Evolutionary conservation across 35 echinoderm and acorn worm species (phyloP).

Genomic region (Heliocidaris tuberculata): DNA sequence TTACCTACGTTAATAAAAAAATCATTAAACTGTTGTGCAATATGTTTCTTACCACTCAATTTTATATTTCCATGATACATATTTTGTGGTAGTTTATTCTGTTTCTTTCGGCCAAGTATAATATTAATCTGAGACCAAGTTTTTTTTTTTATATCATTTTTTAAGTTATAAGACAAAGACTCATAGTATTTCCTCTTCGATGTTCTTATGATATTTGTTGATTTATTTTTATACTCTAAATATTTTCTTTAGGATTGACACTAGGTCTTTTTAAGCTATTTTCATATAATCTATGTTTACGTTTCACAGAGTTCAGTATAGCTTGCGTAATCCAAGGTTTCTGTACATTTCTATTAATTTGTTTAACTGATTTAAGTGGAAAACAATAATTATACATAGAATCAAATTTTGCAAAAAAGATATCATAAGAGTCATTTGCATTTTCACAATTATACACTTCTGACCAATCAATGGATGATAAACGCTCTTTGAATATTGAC

Average conservation of each 20-base stretch:
- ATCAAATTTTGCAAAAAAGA: neutral
- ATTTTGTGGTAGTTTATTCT: too few species aligned
- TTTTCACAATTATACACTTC: neutral
- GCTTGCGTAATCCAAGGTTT: conserved; percentile 22
- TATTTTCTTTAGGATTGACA: neutral
- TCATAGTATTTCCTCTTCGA: neutral
- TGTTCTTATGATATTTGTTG: neutral
- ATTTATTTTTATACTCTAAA: too few species aligned
- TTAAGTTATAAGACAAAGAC: neutral
- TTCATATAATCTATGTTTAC: conserved; percentile 1
- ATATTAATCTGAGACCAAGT: too few species aligned
- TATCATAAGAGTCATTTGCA: conserved; percentile 26
- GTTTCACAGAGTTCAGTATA: conserved; percentile 6
- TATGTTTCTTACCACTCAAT: too few species aligned
- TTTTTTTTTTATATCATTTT: too few species aligned
- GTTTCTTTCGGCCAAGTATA: too few species aligned
- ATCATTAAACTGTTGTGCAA: too few species aligned
- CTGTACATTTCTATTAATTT: neutral
- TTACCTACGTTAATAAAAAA: too few species aligned
- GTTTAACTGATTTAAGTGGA: too few species aligned
- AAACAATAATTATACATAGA: neutral
- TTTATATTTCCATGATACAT: too few species aligned
- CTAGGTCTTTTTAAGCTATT: neutral
- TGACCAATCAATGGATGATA: conserved; percentile 8
- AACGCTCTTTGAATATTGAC: neutral